These are phyloP conservation scores for Atta texana DNA, from an alignment of 1,140 invertebrate genomes.

Conservation along the genomic window DNA sequence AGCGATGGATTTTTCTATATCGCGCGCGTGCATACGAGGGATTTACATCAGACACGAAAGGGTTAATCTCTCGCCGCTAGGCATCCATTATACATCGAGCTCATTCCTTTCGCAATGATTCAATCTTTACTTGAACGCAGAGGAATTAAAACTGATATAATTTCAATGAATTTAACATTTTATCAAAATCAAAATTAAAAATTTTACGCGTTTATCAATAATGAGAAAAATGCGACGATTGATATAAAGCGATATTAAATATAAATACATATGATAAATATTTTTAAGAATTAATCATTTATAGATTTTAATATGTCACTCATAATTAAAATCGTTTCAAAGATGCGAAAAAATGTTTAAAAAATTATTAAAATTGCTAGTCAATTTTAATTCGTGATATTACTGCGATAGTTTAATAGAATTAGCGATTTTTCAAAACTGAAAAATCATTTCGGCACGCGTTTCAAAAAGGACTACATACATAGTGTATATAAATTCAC, in stretches of 20 bases:
- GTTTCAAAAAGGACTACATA: too few relatives aligned
- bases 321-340: too few relatives aligned
- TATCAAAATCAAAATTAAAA: not conserved
- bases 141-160: not conserved
- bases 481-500: too few relatives aligned
- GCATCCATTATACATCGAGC: not conserved
- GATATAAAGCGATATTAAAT: not conserved
- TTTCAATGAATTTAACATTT: not conserved
- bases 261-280: too few relatives aligned
- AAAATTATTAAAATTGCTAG: too few relatives aligned
- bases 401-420: too few relatives aligned
- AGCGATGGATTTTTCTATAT: not conserved
- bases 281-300: too few relatives aligned
- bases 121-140: not conserved
- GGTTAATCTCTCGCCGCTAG: conserved; percentile 29
- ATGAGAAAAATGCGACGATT: not conserved
- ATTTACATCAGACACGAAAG: conserved; percentile 42
- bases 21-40: not conserved
- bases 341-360: too few relatives aligned
- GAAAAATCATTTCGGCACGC: too few relatives aligned
- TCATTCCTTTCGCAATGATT: conserved; percentile 1
- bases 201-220: not conserved
- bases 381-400: too few relatives aligned
- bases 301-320: too few relatives aligned
- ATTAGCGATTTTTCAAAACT: too few relatives aligned